Conservation (phyloP, 1,140 invertebrate species). For the Stenopsyche tienmushanensis region DNA sequence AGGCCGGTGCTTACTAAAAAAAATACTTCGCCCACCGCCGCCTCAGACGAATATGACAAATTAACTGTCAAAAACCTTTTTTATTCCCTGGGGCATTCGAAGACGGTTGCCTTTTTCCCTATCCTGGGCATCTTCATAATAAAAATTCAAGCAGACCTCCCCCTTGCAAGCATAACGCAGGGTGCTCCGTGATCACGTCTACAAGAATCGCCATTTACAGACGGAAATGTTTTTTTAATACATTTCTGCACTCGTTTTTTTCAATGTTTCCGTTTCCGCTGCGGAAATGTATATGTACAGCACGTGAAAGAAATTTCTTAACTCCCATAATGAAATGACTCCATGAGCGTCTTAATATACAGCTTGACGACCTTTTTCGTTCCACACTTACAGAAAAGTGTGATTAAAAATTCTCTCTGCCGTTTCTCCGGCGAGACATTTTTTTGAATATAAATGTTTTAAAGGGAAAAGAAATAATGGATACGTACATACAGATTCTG, state of each 20-base stretch:
- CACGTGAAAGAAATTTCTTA: neutral
- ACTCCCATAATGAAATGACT: no score
- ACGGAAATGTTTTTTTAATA: no score
- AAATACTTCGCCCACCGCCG: neutral
- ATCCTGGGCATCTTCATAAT: constrained; percentile 14
- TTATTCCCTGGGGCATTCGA: constrained; percentile 12
- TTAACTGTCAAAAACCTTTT: constrained; percentile 38
- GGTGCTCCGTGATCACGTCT: neutral
- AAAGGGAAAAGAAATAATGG: no score
- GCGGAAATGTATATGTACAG: neutral
- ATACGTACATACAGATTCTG: no score
- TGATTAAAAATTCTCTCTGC: no score
- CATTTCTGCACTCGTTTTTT: neutral
- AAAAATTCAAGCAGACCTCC: constrained; percentile 9
- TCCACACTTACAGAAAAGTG: no score
- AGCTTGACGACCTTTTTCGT: no score
- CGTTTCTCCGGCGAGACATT: no score
- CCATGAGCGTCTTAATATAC: no score
- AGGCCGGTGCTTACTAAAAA: neutral
- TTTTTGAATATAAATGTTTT: no score
- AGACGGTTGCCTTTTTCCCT: neutral
- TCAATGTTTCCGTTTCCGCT: neutral
- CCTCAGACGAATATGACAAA: constrained; percentile 32
- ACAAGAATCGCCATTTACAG: neutral
- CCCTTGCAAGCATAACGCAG: no score